Evolutionary conservation across 2,797 vertebrate genomes (phyloP), one percentile per base, ranked within the genome.

Genomic region (Zalophus californianus): DNA sequence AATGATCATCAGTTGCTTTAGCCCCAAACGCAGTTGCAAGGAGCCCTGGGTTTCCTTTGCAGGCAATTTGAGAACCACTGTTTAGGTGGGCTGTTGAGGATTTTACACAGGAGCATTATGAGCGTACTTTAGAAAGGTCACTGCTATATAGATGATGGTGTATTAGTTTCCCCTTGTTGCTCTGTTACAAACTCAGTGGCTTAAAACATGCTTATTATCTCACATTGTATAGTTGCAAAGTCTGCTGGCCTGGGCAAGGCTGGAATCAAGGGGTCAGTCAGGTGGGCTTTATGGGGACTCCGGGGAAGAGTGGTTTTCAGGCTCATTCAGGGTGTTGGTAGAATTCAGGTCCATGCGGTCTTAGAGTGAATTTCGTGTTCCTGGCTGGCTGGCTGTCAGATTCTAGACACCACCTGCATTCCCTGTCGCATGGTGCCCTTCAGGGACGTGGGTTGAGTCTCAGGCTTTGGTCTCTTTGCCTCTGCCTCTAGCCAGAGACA

Each of bases 321-420:
- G 44, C 44, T 20, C 44, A 11, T 11, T 77, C 44, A 11, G 66
- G 29, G 41, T 11, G 73, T 32, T 18, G 27, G 27, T 77, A 48
- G 73, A 8, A 50, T 48, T 50, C 27, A 48, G 44, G 73, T 48
- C 70, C 27, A 16, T 2, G 73, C 8, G 2, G 44, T 18, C 73
- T 48, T 16, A 50, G 73, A 27, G 29, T 32, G 73, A 11, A 10
- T 77, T 50, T 50, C 44, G 44, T 20, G 16, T 29, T 77, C 73
- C 75, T 7, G 5, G 48, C 77, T 54, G 50, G 18, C 48, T 13
- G 14, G 16, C 7, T 0, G 20, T 23, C 75, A 1, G 48, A 10
- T 52, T n/a, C 50, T 21, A n/a, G 50, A 29, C 1, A 1, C 7
- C 3, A 20, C 3, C 3, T 5, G 52, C 3, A 0, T 14, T 38